Conservation (phyloP, 2,797 vertebrate genomes). For the Psittacula echo region DNA sequence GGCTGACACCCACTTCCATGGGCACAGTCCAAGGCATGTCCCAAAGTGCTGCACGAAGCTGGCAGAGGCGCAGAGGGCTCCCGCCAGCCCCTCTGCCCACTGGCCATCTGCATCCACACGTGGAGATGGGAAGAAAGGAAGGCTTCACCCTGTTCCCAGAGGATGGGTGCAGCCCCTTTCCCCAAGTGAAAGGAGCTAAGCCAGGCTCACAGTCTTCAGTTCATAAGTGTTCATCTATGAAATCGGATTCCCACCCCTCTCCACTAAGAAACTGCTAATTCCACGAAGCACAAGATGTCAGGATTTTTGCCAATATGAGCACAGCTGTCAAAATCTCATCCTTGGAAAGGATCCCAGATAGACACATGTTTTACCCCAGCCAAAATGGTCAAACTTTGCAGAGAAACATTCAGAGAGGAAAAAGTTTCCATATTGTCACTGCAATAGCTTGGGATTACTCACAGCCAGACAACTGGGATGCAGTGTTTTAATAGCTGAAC, state of each 20-base stretch:
- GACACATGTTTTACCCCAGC: constrained; percentile 68
- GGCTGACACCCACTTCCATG: background rate
- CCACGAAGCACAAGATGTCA: constrained; percentile 66
- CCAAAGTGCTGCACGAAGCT: background rate
- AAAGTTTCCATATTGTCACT: constrained; percentile 65
- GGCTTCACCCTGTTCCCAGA: constrained; percentile 32
- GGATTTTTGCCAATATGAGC: constrained; percentile 72
- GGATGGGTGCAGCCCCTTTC: constrained; percentile 29
- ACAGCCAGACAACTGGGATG: constrained; percentile 54
- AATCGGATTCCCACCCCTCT: constrained; percentile 70
- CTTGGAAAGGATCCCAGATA: constrained; percentile 69
- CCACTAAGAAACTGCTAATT: constrained; percentile 69
- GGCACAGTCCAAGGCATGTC: constrained; percentile 50
- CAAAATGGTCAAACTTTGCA: constrained; percentile 66
- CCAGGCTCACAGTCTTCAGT: constrained; percentile 51
- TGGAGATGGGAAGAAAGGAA: constrained; percentile 25
- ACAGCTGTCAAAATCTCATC: constrained; percentile 75
- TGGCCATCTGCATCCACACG: constrained; percentile 55
- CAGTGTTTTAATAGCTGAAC: constrained; percentile 47
- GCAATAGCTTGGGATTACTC: constrained; percentile 29
- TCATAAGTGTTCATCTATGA: constrained; percentile 71
- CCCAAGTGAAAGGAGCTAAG: constrained; percentile 37
- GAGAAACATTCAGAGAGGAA: constrained; percentile 56
- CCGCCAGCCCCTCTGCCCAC: background rate
- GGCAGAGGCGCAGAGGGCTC: constrained; percentile 16